Percentiles rank a stretch among this genome's conserved stretches.
Evolutionary conservation across 23 tunicate genomes (phyloP).

Genomic region (Corella eumyota): DNA sequence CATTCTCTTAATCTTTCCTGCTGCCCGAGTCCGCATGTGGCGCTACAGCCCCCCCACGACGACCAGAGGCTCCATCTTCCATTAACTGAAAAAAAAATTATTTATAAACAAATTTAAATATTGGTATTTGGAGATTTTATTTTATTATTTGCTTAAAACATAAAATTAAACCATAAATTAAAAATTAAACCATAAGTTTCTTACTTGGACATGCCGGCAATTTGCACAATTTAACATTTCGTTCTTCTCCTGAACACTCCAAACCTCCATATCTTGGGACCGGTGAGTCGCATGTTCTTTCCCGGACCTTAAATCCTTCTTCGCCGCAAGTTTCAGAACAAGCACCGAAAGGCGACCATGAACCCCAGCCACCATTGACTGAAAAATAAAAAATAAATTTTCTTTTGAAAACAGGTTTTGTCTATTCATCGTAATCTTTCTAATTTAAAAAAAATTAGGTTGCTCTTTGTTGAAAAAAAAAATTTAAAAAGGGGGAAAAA

Average conservation of each 20-base stretch:
- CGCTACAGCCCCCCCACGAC: constrained; percentile 72
- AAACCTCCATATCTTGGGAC: constrained; percentile 64
- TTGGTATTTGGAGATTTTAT: no score
- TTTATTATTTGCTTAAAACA: no score
- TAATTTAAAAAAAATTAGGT: no score
- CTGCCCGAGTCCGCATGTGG: constrained; percentile 68
- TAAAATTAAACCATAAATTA: no score
- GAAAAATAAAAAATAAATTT: constrained; percentile 2
- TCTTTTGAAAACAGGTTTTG: no score
- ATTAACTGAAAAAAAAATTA: neutral
- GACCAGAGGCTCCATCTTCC: constrained; percentile 86
- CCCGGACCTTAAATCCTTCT: constrained; percentile 35
- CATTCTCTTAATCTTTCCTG: constrained; percentile 34
- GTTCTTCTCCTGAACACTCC: constrained; percentile 46
- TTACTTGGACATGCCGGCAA: constrained; percentile 61
- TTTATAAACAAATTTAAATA: no score
- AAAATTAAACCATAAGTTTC: no score
- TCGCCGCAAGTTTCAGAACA: constrained; percentile 75
- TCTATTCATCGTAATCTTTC: no score
- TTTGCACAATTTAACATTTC: constrained; percentile 38
- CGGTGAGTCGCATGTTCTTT: constrained; percentile 76
- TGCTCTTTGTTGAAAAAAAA: no score
- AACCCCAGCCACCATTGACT: constrained; percentile 86
- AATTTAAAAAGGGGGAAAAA: no score
- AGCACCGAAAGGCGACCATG: constrained; percentile 37